These are phyloP conservation scores for Fragum fragum DNA, from an alignment of 2,888 invertebrate species.

Conservation along the genomic window DNA sequence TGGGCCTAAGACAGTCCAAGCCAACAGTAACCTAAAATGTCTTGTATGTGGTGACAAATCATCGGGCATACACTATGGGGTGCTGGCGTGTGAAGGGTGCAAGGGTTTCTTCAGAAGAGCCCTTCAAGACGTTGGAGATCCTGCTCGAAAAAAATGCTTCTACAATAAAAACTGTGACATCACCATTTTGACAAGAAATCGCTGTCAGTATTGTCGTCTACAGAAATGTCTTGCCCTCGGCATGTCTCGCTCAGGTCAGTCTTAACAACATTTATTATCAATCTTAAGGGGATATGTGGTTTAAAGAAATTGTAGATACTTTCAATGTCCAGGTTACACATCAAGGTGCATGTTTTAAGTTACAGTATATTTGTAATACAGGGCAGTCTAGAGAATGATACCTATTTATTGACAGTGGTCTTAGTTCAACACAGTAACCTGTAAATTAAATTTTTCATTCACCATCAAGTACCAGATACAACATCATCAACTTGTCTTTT, in stretches of 20 bases:
- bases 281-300: no score
- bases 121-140: constrained; percentile 86
- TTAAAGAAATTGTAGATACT: no score
- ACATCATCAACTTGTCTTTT: no score
- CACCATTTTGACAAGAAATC: constrained; percentile 84
- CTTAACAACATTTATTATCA: no score
- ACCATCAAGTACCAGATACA: no score
- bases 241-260: constrained; percentile 84
- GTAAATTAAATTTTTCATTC: no score
- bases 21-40: constrained; percentile 80
- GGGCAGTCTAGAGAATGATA: no score
- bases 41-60: constrained; percentile 86
- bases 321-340: no score
- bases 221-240: constrained; percentile 85
- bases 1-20: constrained; percentile 59
- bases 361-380: no score
- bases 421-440: no score
- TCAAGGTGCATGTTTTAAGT: no score
- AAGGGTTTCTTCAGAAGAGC: constrained; percentile 87
- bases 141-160: constrained; percentile 86
- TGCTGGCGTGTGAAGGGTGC: constrained; percentile 86
- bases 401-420: no score
- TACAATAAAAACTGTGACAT: constrained; percentile 87
- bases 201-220: constrained; percentile 85
- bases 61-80: constrained; percentile 86